Percentiles rank a stretch among this genome's conserved stretches.
phyloP scores from a whole-genome alignment of 2,888 invertebrate genomes.

The Cinara cedri region DNA sequence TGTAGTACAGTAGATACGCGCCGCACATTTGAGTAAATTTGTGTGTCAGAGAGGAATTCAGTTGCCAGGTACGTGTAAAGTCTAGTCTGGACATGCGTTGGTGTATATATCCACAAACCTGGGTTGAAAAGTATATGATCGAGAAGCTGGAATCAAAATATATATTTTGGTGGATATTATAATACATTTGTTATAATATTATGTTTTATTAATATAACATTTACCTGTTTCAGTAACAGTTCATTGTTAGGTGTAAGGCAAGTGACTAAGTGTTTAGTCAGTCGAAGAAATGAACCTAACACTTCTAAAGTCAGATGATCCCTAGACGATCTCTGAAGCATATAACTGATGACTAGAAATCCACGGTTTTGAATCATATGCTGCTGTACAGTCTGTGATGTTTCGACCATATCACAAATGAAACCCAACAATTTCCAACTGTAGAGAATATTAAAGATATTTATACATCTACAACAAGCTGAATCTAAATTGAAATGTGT shows the following conservation, averaged over 20 bases:
- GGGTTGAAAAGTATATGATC: constrained; percentile 99
- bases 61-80: constrained; percentile 97
- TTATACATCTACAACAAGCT: too few relatives aligned
- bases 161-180: neutral
- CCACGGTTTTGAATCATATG: constrained; percentile 99
- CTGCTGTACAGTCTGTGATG: constrained; percentile 96
- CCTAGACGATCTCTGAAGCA: constrained; percentile 89
- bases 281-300: constrained; percentile 85
- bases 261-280: constrained; percentile 91
- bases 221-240: constrained; percentile 88
- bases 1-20: constrained; percentile 96
- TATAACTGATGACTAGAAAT: constrained; percentile 96
- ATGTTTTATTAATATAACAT: neutral
- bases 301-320: constrained; percentile 95
- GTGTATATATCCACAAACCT: constrained; percentile 97
- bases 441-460: constrained; percentile 60
- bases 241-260: constrained; percentile 92
- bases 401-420: constrained; percentile 95
- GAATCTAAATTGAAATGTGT: too few relatives aligned
- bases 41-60: constrained; percentile 97
- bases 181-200: too few relatives aligned
- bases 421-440: constrained; percentile 95
- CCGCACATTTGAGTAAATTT: constrained; percentile 95
- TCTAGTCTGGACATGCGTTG: constrained; percentile 91
- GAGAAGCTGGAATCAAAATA: constrained; percentile 83